Base-by-base conservation (phyloP, 1,140 invertebrate species). In the Cyrtorhinus lividipennis region DNA sequence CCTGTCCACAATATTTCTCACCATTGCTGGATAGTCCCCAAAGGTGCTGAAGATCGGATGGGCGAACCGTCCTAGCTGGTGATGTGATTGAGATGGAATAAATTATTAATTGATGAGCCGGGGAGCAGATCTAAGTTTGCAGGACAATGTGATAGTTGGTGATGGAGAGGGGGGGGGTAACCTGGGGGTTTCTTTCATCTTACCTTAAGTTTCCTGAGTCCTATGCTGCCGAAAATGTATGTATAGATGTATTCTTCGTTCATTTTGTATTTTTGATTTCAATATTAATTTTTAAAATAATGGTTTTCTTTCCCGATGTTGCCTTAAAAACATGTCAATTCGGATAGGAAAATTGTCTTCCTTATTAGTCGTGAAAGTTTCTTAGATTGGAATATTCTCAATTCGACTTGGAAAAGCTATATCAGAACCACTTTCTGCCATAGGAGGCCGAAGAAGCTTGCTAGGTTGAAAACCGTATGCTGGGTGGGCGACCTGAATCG, bases 11-110 rank as follows among this genome's bases (percentile, higher is more conserved):
- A 75, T 75, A 22, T 79, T 69, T 65, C 78, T 80, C 72, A 85
- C 76, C 20, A 81, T 71, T 59, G 72, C 64, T 1, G 83, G 83
- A 68, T 83, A 86, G 66, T 85, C 79, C 8, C 83, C 83, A 24
- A 24, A 59, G 5, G 18, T 15, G 66, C 79, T 82, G 59, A n/a
- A 24, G 23, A 86, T 80, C 2, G 83, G 82, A 72, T 83, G 75
- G 1, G 75, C 78, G 64, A 78, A 83, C 77, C 79, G 80, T 8
- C 77, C 77, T 48, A 68, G 67, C 77, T 79, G 61, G 15, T 56
- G 30, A 82, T n/a, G n/a, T 10, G n/a, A 44, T 44, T 10, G 8
- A 44, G n/a, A n/a, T n/a, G n/a, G n/a, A n/a, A n/a, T n/a, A n/a
- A n/a, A n/a, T n/a, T n/a, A n/a, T n/a, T n/a, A n/a, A n/a, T n/a